phyloP scores from a whole-genome alignment of 2,113 vertebrate species.

The Scolopax mira region DNA sequence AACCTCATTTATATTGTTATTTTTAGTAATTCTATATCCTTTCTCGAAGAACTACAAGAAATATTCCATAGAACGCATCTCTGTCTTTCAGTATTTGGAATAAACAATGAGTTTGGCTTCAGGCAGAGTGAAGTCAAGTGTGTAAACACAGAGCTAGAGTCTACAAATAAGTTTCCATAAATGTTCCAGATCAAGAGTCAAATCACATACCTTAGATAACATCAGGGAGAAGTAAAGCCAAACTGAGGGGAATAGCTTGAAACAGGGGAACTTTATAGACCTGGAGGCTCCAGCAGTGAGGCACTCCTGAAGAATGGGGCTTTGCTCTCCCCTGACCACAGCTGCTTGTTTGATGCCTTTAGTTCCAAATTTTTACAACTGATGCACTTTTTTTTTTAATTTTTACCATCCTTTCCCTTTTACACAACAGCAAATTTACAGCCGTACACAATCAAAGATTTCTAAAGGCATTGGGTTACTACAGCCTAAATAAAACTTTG shows the following conservation, averaged over 20 bases:
- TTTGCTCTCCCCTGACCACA: not conserved
- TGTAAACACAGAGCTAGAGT: not conserved
- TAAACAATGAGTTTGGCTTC: not conserved
- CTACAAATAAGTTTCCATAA: not conserved
- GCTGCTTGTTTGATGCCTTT: not conserved
- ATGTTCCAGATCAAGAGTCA: no score
- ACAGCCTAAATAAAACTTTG: rapidly evolving
- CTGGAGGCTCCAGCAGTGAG: not conserved
- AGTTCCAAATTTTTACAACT: not conserved
- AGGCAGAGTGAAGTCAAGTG: not conserved
- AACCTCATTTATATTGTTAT: not conserved
- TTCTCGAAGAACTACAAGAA: not conserved
- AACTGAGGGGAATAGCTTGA: not conserved
- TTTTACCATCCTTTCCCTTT: not conserved
- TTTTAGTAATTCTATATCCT: not conserved
- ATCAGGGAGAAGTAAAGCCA: not conserved
- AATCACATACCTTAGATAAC: not conserved
- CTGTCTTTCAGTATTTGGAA: not conserved
- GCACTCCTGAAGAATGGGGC: not conserved
- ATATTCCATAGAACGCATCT: not conserved
- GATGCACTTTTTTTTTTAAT: rapidly evolving
- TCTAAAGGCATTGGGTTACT: not conserved
- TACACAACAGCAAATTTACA: not conserved
- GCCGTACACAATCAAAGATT: rapidly evolving
- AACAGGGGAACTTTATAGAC: not conserved